Evolutionary conservation across 2,113 vertebrate species (phyloP).

Genomic region (Chlorodrepanis virens): DNA sequence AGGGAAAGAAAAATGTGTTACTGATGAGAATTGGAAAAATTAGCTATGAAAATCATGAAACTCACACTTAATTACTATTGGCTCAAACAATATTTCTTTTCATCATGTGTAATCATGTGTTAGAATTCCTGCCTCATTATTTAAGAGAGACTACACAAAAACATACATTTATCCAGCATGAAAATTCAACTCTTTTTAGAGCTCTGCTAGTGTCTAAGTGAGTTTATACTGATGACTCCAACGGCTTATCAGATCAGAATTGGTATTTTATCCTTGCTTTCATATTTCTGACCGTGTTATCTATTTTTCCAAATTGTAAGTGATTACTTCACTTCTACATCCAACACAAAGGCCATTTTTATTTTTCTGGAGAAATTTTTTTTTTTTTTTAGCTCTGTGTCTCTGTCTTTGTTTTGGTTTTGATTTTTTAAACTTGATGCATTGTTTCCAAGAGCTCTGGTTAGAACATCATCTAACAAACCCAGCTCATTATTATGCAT

Average conservation of each 20-base stretch:
- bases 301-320: constrained; percentile 6
- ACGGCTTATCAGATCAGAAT: constrained; percentile 22
- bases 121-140: not conserved
- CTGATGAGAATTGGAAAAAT: constrained; percentile 14
- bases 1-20: not conserved
- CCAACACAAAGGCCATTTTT: not conserved
- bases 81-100: constrained; percentile 6
- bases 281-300: constrained; percentile 7
- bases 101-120: not conserved
- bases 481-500: constrained; percentile 58
- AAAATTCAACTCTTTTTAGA: constrained; percentile 40
- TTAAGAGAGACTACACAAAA: not conserved
- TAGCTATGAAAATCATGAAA: constrained; percentile 4
- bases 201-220: not conserved
- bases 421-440: not conserved
- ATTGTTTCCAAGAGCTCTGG: constrained; percentile 37
- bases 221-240: not conserved
- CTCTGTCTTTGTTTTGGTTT: not conserved
- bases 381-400: not conserved
- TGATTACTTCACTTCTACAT: not conserved
- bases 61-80: not conserved
- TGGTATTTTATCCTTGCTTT: not conserved
- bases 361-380: not conserved
- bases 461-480: constrained; percentile 34
- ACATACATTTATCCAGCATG: not conserved